Evolutionary conservation across 2,113 vertebrate genomes (phyloP), one percentile per base, ranked within the genome.

Genomic region (Axis porcinus): DNA sequence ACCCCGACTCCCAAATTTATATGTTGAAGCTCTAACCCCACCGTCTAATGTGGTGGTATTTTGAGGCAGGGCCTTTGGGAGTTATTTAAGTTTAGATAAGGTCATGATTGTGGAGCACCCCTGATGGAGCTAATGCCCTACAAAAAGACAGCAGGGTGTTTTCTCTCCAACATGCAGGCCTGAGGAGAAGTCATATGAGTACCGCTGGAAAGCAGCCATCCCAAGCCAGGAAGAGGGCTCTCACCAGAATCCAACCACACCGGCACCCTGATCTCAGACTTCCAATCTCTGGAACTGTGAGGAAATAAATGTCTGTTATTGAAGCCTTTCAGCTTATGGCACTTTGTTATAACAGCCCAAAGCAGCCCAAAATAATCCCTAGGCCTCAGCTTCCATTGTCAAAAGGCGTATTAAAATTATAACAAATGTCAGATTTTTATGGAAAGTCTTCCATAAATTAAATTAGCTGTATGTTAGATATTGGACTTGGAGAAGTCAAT

Each of bases 381-480:
- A 85, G 85, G 21, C 43, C 60, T 95, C 88, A 85, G 19, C 57
- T 85, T 91, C 23, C 47, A 33, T 90, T 90, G 70, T 95, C 90
- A 91, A 94, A 94, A 52, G 54, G 14, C 62, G 2, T 70, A 94
- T 86, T 85, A 52, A 87, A 86, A 95, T 36, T 62, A 88, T 87
- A 62, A 76, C 64, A 93, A 89, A 97, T 95, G 62, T n/a, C 52
- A 96, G 62, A 9, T 92, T 74, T 86, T 83, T 57, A 54, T 58
- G 47, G 84, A 50, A 96, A 89, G 7, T 89, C 60, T 93, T 95
- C 85, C 23, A 54, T 92, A 84, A 91, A 81, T 93, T 84, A 91
- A 95, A 45, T 91, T 95, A 84, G 25, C 19, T 52, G 19, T 55
- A 23, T 94, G 55, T 91, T 95, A 92, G 62, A 92, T 94, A 96